Conservation (phyloP, 2,113 vertebrate species). For the Mixornis gularis region DNA sequence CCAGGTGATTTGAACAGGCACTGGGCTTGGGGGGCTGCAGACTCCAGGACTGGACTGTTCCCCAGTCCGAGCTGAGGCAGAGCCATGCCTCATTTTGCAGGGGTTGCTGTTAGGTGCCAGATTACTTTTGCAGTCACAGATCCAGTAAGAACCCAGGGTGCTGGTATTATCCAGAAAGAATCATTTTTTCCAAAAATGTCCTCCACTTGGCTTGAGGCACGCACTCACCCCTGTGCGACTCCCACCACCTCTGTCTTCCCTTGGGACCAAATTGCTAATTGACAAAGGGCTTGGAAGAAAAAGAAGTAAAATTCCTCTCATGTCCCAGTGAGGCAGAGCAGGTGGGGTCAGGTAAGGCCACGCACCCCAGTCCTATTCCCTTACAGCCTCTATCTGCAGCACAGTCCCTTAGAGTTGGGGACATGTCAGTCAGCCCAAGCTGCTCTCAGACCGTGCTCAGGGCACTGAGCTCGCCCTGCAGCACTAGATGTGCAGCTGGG, state of each 20-base stretch:
- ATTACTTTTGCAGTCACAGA: neutral
- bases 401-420: rapidly evolving
- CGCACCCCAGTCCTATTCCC: rapidly evolving
- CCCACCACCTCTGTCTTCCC: rapidly evolving
- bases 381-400: rapidly evolving
- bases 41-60: rapidly evolving
- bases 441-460: rapidly evolving
- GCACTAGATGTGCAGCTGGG: rapidly evolving
- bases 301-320: neutral
- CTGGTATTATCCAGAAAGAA: rapidly evolving
- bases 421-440: rapidly evolving
- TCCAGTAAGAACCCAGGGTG: rapidly evolving
- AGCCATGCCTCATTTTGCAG: rapidly evolving
- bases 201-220: rapidly evolving
- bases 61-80: neutral
- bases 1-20: rapidly evolving
- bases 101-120: rapidly evolving
- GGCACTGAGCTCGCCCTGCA: neutral
- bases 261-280: rapidly evolving
- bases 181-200: rapidly evolving
- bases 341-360: neutral
- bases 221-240: rapidly evolving
- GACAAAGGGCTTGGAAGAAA: neutral
- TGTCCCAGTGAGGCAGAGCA: neutral
- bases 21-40: rapidly evolving